Evolutionary conservation across 1,140 invertebrate genomes (phyloP).

Genomic region (Megathymus violae): DNA sequence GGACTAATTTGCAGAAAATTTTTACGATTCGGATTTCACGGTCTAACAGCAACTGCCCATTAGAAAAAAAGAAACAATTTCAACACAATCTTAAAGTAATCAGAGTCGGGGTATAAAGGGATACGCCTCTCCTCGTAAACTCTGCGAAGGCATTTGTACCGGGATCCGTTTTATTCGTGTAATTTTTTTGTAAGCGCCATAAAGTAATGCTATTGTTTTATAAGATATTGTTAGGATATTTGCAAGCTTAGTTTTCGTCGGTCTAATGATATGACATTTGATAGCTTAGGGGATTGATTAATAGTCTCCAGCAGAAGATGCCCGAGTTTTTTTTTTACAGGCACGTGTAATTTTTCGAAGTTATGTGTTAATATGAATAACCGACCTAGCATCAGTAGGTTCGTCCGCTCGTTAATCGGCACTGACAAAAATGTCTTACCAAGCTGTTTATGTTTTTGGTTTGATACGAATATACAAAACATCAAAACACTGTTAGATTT

Average conservation of each 20-base stretch:
- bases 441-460: no score
- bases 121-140: background rate
- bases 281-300: no score
- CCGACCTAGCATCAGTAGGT: no score
- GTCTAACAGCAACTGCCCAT: background rate
- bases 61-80: background rate
- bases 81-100: slow-evolving; percentile 1
- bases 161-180: background rate
- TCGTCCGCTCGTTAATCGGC: no score
- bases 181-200: background rate
- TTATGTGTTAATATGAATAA: no score
- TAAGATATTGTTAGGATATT: background rate
- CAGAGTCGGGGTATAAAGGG: background rate
- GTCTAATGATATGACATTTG: no score
- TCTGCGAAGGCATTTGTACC: background rate
- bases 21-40: background rate
- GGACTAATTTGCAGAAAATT: background rate
- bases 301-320: no score
- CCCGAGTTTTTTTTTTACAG: no score
- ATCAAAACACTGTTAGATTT: no score
- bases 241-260: background rate
- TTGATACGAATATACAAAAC: no score
- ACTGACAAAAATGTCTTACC: no score
- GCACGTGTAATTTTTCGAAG: no score
- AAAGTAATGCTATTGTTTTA: slow-evolving; percentile 3